phyloP scores from a whole-genome alignment of 2,888 invertebrate species.

The Macrosiphum euphorbiae region DNA sequence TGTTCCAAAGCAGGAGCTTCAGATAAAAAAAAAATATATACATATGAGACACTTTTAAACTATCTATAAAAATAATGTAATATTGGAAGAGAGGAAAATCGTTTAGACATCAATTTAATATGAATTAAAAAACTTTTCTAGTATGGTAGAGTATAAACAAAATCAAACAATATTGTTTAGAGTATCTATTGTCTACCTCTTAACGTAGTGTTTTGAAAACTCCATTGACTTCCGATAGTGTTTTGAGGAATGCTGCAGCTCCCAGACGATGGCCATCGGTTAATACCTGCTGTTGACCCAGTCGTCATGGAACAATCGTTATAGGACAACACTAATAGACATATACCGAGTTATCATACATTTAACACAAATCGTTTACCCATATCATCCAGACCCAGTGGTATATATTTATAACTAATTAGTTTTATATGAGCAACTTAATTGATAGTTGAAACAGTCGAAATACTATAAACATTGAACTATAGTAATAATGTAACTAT shows the following conservation, averaged over 20 bases:
- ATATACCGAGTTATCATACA: not conserved
- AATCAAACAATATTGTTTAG: not conserved
- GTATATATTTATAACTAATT: not conserved
- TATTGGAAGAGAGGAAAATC: not conserved
- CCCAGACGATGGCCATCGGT: constrained; percentile 51
- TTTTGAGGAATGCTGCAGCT: constrained; percentile 59
- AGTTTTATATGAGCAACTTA: not conserved
- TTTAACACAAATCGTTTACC: not conserved
- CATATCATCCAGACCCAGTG: not conserved
- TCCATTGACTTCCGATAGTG: constrained; percentile 54
- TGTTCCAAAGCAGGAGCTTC: constrained; percentile 59
- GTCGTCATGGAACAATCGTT: constrained; percentile 61
- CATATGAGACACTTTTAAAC: not conserved
- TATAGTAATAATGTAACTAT: too few relatives aligned
- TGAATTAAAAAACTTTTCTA: not conserved
- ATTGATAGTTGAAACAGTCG: not conserved
- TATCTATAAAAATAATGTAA: not conserved
- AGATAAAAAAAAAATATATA: constrained; percentile 22
- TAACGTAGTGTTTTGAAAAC: constrained; percentile 57
- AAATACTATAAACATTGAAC: not conserved
- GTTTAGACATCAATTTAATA: not conserved
- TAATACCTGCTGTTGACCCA: constrained; percentile 39
- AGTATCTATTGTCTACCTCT: constrained; percentile 10
- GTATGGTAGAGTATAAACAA: not conserved
- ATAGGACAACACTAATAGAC: constrained; percentile 52